Evolutionary conservation across 1,140 invertebrate species (phyloP), one percentile per base, ranked within the genome.

Genomic region (Drosophila grimshawi): DNA sequence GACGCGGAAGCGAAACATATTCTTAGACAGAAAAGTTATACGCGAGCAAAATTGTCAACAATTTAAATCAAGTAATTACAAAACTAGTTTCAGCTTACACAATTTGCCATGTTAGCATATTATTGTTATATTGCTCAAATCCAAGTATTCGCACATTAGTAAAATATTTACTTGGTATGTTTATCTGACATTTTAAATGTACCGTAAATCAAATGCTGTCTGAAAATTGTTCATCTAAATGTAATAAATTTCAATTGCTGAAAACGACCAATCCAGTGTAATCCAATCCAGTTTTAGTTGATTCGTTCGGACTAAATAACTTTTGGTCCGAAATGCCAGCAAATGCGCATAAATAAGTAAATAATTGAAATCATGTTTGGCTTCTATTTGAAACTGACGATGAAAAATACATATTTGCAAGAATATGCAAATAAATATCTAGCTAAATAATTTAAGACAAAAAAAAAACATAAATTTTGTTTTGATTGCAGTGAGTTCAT

Each of bases 171-270:
- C 5, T 27, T 46, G 11, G 11, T 46, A 3, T 19, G 7, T 29
- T 56, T 41, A 41, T 41, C 19, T 5, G 33, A 0, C 37, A n/a
- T 27, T 39, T 27, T 48, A 32, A 57, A 43, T 19, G 6, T 3
- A 49, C n/a, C 33, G 41, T 81, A 78, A 81, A 81, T 86, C 74
- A 81, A 51, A 65, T 48, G 56, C 11, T 61, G 72, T 59, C 60
- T 19, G 19, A 49, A 49, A 64, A 48, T 51, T 67, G 51, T 46
- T 39, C 43, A 56, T 45, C 41, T 70, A 75, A 85, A 64, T 46
- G 5, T 46, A 68, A 83, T 76, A 76, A 68, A 76, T 55, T 61
- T 33, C 7, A 32, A 52, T 43, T n/a, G 29, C 2, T 3, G 3
- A 57, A 65, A 70, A 55, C 32, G 43, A 49, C 7, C 33, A 67